These are phyloP conservation scores for Actias luna DNA, from an alignment of 2,888 invertebrate species.

Conservation along the genomic window DNA sequence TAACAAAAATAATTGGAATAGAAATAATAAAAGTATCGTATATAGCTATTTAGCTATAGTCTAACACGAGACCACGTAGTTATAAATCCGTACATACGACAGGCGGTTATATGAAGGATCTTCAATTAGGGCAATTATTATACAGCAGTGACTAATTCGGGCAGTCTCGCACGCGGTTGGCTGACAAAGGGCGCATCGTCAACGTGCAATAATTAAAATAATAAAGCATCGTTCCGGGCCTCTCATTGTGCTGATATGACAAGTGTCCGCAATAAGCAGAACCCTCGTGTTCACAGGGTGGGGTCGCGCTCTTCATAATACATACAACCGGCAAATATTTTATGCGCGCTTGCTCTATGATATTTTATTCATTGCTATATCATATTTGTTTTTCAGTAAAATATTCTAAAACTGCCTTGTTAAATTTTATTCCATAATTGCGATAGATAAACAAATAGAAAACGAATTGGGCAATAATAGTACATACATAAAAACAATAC, in stretches of 20 bases:
- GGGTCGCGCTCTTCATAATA: constrained; percentile 31
- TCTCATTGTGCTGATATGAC: constrained; percentile 76
- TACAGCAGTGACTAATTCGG: constrained; percentile 55
- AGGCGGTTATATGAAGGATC: constrained; percentile 43
- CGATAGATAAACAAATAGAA: neutral
- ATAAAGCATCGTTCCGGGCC: constrained; percentile 67
- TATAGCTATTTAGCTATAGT: neutral
- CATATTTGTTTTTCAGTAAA: neutral
- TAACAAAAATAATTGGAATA: neutral
- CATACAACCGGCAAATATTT: constrained; percentile 23
- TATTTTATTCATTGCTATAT: neutral
- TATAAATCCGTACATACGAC: constrained; percentile 22
- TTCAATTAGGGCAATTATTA: constrained; percentile 64
- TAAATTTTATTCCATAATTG: neutral
- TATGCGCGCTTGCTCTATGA: constrained; percentile 12
- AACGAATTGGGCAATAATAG: neutral
- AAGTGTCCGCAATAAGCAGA: constrained; percentile 77
- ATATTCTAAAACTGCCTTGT: neutral
- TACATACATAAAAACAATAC: neutral
- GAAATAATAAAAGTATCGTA: neutral
- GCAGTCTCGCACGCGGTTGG: constrained; percentile 50
- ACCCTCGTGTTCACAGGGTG: constrained; percentile 47
- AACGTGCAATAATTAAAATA: constrained; percentile 80
- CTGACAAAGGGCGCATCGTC: constrained; percentile 69
- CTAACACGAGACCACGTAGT: neutral